Percentiles rank a stretch among this genome's conserved stretches.
These are phyloP conservation scores for Drosophila testacea DNA, from an alignment of 2,888 invertebrate species.

Conservation along the genomic window DNA sequence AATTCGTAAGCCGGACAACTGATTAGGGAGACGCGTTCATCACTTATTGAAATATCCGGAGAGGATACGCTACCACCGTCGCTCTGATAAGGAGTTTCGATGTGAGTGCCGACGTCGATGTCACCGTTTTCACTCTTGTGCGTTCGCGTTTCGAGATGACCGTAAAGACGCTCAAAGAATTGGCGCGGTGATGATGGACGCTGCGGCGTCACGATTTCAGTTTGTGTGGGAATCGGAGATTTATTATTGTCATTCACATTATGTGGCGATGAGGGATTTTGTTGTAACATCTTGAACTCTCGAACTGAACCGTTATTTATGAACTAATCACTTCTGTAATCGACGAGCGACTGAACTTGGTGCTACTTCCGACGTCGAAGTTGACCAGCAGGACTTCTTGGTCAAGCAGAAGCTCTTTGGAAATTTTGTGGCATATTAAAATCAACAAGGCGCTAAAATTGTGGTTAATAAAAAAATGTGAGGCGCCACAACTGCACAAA, in stretches of 20 bases:
- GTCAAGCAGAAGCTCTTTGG: slow-evolving; percentile 51
- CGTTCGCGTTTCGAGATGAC: slow-evolving; percentile 88
- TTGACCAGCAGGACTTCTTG: slow-evolving; percentile 38
- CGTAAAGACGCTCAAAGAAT: slow-evolving; percentile 92
- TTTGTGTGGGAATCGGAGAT: slow-evolving; percentile 25
- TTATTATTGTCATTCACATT: slow-evolving; percentile 30
- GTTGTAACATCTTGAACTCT: slow-evolving; percentile 55
- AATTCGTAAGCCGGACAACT: slow-evolving; percentile 65
- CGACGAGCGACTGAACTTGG: slow-evolving; percentile 62
- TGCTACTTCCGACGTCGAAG: slow-evolving; percentile 49
- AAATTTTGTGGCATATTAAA: slow-evolving; percentile 60
- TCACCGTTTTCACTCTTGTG: slow-evolving; percentile 66
- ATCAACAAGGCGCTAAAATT: slow-evolving; percentile 55
- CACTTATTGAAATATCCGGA: slow-evolving; percentile 83
- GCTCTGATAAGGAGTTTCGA: slow-evolving; percentile 81
- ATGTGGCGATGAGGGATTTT: slow-evolving; percentile 26
- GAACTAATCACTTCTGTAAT: slow-evolving; percentile 67
- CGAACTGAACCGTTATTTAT: slow-evolving; percentile 14
- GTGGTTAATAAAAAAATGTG: slow-evolving; percentile 54
- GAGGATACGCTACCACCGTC: slow-evolving; percentile 83
- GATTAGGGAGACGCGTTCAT: slow-evolving; percentile 71
- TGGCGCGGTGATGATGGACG: slow-evolving; percentile 92
- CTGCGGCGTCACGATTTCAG: slow-evolving; percentile 39
- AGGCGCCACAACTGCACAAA: slow-evolving; percentile 29
- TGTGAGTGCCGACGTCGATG: slow-evolving; percentile 71